Conservation (phyloP, 2,113 vertebrate genomes). For the Chaetops frenatus region DNA sequence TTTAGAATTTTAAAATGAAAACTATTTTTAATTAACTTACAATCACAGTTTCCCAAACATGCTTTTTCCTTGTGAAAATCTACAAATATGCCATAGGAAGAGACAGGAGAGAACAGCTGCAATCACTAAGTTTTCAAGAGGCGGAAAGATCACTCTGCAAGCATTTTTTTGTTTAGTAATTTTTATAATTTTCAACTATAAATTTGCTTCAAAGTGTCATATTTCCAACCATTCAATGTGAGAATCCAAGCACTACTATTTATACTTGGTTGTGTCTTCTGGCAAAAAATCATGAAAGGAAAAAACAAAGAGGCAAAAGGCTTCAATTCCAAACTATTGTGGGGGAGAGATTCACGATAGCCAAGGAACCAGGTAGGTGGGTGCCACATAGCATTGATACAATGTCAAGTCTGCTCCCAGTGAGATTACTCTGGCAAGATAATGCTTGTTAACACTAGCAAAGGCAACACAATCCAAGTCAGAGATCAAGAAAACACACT, state of each 20-base stretch:
- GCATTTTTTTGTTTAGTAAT: not conserved
- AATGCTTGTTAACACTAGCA: not conserved
- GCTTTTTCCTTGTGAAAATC: not conserved
- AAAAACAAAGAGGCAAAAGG: not conserved
- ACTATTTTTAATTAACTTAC: slow-evolving; percentile 40
- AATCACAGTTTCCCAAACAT: not conserved
- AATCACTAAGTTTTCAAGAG: not conserved
- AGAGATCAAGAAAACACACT: not conserved
- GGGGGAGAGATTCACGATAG: not conserved
- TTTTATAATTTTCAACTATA: not conserved
- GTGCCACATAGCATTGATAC: not conserved
- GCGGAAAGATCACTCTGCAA: not conserved
- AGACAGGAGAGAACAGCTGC: not conserved
- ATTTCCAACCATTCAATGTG: not conserved
- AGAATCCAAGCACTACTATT: not conserved
- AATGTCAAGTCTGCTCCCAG: not conserved
- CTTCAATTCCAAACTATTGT: not conserved
- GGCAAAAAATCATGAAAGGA: not conserved
- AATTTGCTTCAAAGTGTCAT: not conserved
- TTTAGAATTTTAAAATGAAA: slow-evolving; percentile 20
- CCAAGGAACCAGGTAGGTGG: not conserved
- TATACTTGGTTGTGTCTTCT: not conserved
- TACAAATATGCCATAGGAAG: slow-evolving; percentile 3
- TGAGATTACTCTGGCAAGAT: not conserved
- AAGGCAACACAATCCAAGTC: not conserved